These are phyloP conservation scores for Barypeithes pellucidus DNA, from an alignment of 2,888 invertebrate species.

Conservation along the genomic window DNA sequence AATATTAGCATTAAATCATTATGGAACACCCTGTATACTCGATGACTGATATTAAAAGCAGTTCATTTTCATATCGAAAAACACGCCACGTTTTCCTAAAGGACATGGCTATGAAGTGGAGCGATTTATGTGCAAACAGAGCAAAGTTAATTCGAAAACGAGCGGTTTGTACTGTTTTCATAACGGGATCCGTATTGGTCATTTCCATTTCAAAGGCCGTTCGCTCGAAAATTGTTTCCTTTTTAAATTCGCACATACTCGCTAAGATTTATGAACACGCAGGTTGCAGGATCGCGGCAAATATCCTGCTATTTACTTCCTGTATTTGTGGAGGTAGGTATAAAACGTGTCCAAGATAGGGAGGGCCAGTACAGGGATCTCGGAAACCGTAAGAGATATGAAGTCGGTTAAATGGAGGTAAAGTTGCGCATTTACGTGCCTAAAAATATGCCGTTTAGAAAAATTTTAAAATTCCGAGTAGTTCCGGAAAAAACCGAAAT, in stretches of 20 bases:
- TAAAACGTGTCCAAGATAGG: too few species aligned
- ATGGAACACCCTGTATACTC: too few species aligned
- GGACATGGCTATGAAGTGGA: neutral
- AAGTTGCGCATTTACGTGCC: too few species aligned
- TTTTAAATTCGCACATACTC: constrained; percentile 40
- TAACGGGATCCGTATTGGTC: constrained; percentile 33
- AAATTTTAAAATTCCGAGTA: too few species aligned
- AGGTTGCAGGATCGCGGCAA: constrained; percentile 34
- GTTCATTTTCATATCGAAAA: too few species aligned
- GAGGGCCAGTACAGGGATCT: too few species aligned
- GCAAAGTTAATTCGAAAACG: constrained; percentile 6
- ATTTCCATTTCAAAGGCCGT: constrained; percentile 32
- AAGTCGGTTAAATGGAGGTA: too few species aligned
- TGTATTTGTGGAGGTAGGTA: neutral
- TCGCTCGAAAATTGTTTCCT: constrained; percentile 35
- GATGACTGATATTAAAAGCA: too few species aligned
- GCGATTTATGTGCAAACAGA: constrained; percentile 1
- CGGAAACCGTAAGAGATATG: too few species aligned
- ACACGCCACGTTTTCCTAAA: neutral
- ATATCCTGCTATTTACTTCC: constrained; percentile 33
- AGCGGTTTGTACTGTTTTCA: constrained; percentile 27
- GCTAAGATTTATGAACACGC: constrained; percentile 37
- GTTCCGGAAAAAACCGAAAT: too few species aligned
- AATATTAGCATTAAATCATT: too few species aligned
- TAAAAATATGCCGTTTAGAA: too few species aligned